Evolutionary conservation across 2,888 invertebrate genomes (phyloP), one percentile per base, ranked within the genome.

Genomic region (Eupeodes latifasciatus): DNA sequence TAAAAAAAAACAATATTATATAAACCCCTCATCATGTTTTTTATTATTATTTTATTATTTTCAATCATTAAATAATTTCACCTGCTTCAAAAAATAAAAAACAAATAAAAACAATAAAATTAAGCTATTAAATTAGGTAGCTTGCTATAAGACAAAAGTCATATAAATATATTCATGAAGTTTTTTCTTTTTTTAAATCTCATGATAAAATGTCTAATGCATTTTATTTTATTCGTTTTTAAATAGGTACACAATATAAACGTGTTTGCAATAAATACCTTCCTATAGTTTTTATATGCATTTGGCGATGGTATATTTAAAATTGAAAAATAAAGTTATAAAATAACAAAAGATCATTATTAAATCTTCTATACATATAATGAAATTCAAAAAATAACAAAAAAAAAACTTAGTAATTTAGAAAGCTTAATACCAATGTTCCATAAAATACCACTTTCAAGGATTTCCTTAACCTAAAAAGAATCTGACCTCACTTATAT

Each of bases 41-140:
- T n/a, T n/a, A n/a, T n/a, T n/a, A n/a, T n/a, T n/a, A n/a, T n/a
- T n/a, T n/a, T n/a, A n/a, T n/a, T 51, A 51, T 36, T 51, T 67
- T 67, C 12, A 16, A 51, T 67, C 67, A 34, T 67, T 51, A 67
- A 67, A 67, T 36, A 67, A 51, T 51, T 53, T 9, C 49, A 66
- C 14, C 66, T 67, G n/a, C n/a, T 49, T 4, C 40, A 6, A 51
- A 34, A 27, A 27, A 27, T 2, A 3, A 27, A 2, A 27, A 27
- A 27, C 1, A 27, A 27, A 27, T 19, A 19, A 27, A 27, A 36
- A 51, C 67, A 67, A 67, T 67, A 67, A 67, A 67, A 67, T 51
- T 36, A 4, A 51, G 34, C n/a, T 4, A 67, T 67, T 53, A 67
- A 67, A 67, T 53, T 16, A 62, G 61, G 61, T 61, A 61, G 61